Percentiles rank a stretch among this genome's conserved stretches.
Conservation (phyloP, 2,888 invertebrate genomes). For the Teleiodes luculella region DNA sequence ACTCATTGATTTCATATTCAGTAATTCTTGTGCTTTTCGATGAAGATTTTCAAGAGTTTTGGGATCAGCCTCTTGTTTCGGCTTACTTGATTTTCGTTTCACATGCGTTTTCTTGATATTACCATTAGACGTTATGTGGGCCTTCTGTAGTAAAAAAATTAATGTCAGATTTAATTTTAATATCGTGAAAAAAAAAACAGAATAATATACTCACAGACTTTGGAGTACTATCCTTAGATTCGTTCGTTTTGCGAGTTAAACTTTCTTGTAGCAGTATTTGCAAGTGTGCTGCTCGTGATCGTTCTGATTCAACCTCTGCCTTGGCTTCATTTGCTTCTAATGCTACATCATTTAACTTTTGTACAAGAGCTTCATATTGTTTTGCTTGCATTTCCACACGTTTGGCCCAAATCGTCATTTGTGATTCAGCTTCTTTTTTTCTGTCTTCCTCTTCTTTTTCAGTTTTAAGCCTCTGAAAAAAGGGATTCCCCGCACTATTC, state of each 20-base stretch:
- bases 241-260: slow-evolving; percentile 27
- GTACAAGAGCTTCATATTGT: slow-evolving; percentile 57
- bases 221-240: neutral
- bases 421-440: slow-evolving; percentile 51
- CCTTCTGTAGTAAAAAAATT: neutral
- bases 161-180: neutral
- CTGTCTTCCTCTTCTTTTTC: slow-evolving; percentile 44
- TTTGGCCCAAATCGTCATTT: slow-evolving; percentile 55
- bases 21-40: slow-evolving; percentile 63
- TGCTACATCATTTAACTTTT: slow-evolving; percentile 57
- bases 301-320: slow-evolving; percentile 51
- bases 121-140: neutral
- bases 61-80: slow-evolving; percentile 36
- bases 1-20: slow-evolving; percentile 52
- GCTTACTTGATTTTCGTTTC: slow-evolving; percentile 19
- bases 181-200: no score
- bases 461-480: slow-evolving; percentile 44
- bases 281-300: slow-evolving; percentile 46
- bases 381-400: slow-evolving; percentile 57
- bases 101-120: neutral
- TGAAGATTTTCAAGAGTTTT: slow-evolving; percentile 60
- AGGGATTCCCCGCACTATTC: neutral
- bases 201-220: neutral
- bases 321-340: slow-evolving; percentile 57
- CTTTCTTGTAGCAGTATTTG: slow-evolving; percentile 49